phyloP scores from a whole-genome alignment of 2,113 vertebrate genomes.

The Dermatemys mawii region DNA sequence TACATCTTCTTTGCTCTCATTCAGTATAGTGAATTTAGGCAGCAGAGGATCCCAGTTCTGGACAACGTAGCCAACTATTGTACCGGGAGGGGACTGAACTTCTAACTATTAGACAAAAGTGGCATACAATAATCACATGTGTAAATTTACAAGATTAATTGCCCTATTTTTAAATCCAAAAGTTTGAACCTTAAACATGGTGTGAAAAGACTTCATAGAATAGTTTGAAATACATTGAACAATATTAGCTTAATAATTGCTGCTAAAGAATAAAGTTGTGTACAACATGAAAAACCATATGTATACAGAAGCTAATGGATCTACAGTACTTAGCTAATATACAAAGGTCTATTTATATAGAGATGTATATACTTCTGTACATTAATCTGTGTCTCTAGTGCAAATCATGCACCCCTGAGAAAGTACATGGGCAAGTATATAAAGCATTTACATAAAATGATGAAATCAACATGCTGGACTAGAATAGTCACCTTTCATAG shows the following conservation, averaged over 20 bases:
- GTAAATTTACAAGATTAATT: not conserved
- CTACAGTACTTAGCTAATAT: not conserved
- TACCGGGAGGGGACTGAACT: constrained; percentile 84
- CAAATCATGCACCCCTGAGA: not conserved
- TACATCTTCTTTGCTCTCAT: constrained; percentile 81
- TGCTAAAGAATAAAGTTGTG: not conserved
- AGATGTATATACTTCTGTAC: not conserved
- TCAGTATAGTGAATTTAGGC: constrained; percentile 83
- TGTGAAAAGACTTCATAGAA: not conserved
- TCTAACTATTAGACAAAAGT: constrained; percentile 78
- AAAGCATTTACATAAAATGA: not conserved
- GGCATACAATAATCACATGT: not conserved
- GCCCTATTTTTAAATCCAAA: not conserved
- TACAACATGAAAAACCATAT: not conserved
- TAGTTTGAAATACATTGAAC: not conserved
- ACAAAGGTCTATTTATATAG: not conserved
- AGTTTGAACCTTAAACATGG: not conserved
- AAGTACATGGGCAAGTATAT: not conserved
- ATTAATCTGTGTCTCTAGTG: not conserved
- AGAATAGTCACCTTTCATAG: not conserved
- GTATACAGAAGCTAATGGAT: not conserved
- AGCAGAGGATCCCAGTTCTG: constrained; percentile 85
- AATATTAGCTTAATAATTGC: not conserved
- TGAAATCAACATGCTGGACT: not conserved
- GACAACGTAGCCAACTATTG: constrained; percentile 77